phyloP scores from a whole-genome alignment of 2,888 invertebrate species.

The Ctena decussata region DNA sequence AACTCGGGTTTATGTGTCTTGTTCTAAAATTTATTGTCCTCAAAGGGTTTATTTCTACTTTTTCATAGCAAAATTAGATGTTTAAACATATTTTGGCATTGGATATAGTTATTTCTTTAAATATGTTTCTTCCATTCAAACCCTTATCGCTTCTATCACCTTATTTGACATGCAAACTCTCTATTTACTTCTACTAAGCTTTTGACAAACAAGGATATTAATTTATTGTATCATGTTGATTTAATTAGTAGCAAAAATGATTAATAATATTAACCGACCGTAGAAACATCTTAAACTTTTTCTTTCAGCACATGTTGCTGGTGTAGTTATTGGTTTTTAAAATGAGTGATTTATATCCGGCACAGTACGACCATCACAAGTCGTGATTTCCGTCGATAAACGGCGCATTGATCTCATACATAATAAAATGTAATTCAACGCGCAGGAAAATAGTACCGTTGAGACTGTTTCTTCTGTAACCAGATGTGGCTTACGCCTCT shows the following conservation, averaged over 20 bases:
- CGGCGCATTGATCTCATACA: slow-evolving; percentile 37
- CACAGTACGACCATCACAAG: slow-evolving; percentile 41
- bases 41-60: too few relatives aligned
- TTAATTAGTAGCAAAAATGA: neutral
- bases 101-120: too few relatives aligned
- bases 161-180: neutral
- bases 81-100: too few relatives aligned
- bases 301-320: neutral
- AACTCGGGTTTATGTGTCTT: too few relatives aligned
- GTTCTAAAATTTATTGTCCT: too few relatives aligned
- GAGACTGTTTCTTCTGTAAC: neutral
- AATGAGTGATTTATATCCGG: slow-evolving; percentile 35
- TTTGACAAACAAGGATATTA: neutral
- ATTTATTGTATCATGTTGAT: neutral
- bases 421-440: slow-evolving; percentile 51
- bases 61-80: too few relatives aligned
- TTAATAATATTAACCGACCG: neutral
- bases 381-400: slow-evolving; percentile 57
- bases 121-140: too few relatives aligned
- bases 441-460: neutral
- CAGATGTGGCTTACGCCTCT: neutral
- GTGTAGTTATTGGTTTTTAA: neutral
- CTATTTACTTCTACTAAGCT: neutral
- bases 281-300: too few relatives aligned
- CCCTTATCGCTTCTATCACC: too few relatives aligned